Base-by-base conservation (phyloP, 2,113 vertebrate species). In the Colius striatus region DNA sequence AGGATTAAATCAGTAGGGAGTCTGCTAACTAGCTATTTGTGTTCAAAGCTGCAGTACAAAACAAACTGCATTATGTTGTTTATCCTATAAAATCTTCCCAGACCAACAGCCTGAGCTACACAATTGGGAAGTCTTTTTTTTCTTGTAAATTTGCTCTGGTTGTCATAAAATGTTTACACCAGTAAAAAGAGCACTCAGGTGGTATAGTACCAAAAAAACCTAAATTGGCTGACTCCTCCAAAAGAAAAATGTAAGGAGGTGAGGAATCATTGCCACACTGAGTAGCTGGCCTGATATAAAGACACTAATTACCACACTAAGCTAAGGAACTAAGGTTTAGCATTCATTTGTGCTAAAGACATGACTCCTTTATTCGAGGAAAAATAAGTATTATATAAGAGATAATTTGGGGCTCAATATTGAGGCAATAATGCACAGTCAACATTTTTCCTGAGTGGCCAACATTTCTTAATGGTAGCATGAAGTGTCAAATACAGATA, bases 1-100 rank as follows among this genome's bases (percentile, higher is more conserved):
- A 43, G 68, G 84, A 92, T 78, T 94, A 93, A 62, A 94, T 80
- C 93, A 90, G 51, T 38, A 38, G 73, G 83, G 79, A 95, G 61
- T 47, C 65, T 4, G 4, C 68, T 87, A 95, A 62, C 55, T 7
- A 88, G 58, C 72, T 83, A 90, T 86, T 82, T 86, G 86, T 80
- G 63, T 61, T 94, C 77, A 91, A 91, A 87, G 74, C 55, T 75
- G 65, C 90, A 82, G 87, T 73, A 78, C 43, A 47, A 87, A 63
- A 50, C 70, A 50, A 91, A 54, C 32, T 57, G 51, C 55, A 91
- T 65, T 10, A 55, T 43, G 23, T 79, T 93, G 53, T 80, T 94
- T 73, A 90, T 15, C 41, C 53, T 62, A 54, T 30, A 93, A 79
- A 90, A 90, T 90, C 63, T 41, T 73, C 15, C 41, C 45, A 68